Evolutionary conservation across 2,888 invertebrate genomes (phyloP), one percentile per base, ranked within the genome.

Genomic region (Cecidostiba fungosa): DNA sequence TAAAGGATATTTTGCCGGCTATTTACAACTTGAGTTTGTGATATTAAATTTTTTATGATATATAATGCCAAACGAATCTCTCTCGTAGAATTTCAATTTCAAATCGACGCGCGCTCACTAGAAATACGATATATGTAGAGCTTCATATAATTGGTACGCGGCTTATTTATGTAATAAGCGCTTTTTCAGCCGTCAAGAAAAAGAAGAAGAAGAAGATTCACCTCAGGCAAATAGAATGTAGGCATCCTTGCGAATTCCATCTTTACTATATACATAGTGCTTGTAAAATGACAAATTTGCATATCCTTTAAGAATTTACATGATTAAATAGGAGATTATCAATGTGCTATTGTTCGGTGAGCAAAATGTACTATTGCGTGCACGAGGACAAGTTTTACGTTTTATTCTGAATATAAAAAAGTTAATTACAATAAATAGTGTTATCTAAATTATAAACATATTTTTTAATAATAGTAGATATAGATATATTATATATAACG

Each of bases 221-320:
- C 66, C 74, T 62, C 62, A 74, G 81, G 74, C 81, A 32, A 81
- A 81, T 74, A 81, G 81, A 81, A 81, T 66, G 81, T 74, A 59
- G 54, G n/a, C 23, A 81, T 74, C 62, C 74, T 74, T 62, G 74
- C 66, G 23, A 72, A 81, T 74, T 66, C 47, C 62, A 62, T 32
- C 29, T 62, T 39, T 62, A 39, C 32, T 36, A 80, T 59, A 59
- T 69, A 19, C 4, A 43, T 26, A 23, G 80, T 14, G 19, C 12
- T 70, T 80, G 69, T 80, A 72, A 73, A 54, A 70, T 77, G 54
- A 70, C 36, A 39, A 77, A 76, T 82, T 82, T 82, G n/a, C 82
- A 82, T 82, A 82, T 69, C 62, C 16, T 32, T 50, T 36, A 36
- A 54, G 72, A 32, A 50, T 69, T 66, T 69, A 47, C 62, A 66